A percentile compares a stretch with the other conserved stretches of the same genome.
phyloP scores from a whole-genome alignment of 2,797 vertebrate genomes.

The Carapus acus region DNA sequence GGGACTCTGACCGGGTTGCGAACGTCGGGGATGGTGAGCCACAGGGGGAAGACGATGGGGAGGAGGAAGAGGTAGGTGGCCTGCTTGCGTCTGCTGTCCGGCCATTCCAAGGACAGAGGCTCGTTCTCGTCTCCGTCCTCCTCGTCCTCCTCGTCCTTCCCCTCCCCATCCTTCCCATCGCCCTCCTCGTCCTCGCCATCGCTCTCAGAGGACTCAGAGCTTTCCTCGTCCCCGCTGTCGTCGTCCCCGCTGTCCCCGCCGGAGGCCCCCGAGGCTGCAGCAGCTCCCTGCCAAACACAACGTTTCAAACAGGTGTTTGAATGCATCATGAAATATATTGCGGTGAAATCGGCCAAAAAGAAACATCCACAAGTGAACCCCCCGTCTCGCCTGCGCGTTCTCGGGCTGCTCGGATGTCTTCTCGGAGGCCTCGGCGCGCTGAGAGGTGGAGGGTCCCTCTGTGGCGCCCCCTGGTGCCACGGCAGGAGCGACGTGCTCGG shows the following conservation, averaged over 20 bases:
- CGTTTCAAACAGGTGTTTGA: neutral
- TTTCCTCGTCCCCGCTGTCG: conserved; percentile 14
- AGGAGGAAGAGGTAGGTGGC: conserved; percentile 84
- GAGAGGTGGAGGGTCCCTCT: no score
- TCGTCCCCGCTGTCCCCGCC: conserved; percentile 6
- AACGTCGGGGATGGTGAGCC: conserved; percentile 89
- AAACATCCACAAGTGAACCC: no score
- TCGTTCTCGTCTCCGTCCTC: conserved; percentile 73
- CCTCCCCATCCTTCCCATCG: conserved; percentile 26
- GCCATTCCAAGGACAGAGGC: conserved; percentile 88
- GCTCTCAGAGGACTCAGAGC: conserved; percentile 20
- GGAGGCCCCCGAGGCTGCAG: conserved; percentile 2
- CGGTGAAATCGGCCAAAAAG: no score
- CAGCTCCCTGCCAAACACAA: conserved; percentile 22
- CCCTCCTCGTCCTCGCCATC: conserved; percentile 3
- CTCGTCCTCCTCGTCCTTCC: conserved; percentile 20
- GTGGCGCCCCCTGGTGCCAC: no score
- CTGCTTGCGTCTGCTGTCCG: conserved; percentile 78
- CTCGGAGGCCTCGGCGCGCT: no score
- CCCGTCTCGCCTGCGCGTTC: no score
- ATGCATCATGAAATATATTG: no score
- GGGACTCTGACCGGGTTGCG: conserved; percentile 87
- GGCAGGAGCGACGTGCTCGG: no score
- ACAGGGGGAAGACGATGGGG: conserved; percentile 88
- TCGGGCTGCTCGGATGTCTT: no score